These are phyloP conservation scores for Mycteria americana DNA, from an alignment of 2,797 vertebrate species.

Conservation along the genomic window DNA sequence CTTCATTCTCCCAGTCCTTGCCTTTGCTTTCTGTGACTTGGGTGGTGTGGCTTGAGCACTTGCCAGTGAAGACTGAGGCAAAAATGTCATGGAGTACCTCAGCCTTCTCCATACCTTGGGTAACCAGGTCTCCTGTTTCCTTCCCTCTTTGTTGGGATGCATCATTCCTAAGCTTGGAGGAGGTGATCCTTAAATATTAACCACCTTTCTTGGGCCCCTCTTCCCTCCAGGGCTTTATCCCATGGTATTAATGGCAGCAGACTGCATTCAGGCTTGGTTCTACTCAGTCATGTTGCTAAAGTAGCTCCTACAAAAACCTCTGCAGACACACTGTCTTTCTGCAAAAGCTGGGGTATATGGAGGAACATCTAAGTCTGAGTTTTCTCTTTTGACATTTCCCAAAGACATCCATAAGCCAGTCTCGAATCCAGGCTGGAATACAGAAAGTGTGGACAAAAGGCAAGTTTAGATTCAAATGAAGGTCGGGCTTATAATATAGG, in stretches of 20 bases:
- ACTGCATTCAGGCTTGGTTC: neutral
- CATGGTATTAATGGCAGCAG: neutral
- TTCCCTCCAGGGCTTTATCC: neutral
- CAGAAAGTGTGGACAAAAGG: neutral
- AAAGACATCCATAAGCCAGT: neutral
- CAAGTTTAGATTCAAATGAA: neutral
- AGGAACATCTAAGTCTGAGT: neutral
- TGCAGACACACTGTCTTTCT: neutral
- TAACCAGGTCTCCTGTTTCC: too few relatives aligned
- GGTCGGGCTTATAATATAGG: neutral
- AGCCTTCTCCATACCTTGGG: too few relatives aligned
- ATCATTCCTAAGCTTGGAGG: neutral
- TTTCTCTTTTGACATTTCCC: neutral
- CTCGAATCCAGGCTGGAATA: neutral
- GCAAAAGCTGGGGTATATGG: neutral
- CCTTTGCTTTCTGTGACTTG: too few relatives aligned
- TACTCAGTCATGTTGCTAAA: neutral
- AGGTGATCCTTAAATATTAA: neutral
- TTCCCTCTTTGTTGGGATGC: neutral
- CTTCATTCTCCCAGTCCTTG: too few relatives aligned
- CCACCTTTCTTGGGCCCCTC: neutral
- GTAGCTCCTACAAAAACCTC: neutral
- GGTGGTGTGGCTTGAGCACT: too few relatives aligned
- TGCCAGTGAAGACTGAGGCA: too few relatives aligned
- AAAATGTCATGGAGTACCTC: too few relatives aligned